Base-by-base conservation (phyloP, 2,888 invertebrate species). In the Apocheima hispidaria region DNA sequence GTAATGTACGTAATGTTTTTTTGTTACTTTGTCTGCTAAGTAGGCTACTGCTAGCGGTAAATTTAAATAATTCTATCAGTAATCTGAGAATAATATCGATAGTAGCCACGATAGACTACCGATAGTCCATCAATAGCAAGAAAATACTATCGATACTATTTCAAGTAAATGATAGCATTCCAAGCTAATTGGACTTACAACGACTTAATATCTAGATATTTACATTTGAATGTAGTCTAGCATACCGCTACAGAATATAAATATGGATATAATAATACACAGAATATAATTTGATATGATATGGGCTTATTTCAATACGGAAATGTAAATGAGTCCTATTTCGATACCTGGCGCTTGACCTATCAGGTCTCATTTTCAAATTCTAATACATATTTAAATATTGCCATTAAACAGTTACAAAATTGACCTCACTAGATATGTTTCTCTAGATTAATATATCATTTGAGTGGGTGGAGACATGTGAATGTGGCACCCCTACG, bases 261-360 rank as follows among this genome's bases (percentile, higher is more conserved):
- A 38, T 10, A 10, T 21, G 12, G 2, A 23, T 21, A 20, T n/a
- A n/a, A n/a, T n/a, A n/a, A n/a, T n/a, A 21, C 9, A 14, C 14
- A 6, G 5, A 9, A 2, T 16, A 44, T 4, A 44, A 16, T 43
- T 10, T 26, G 7, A 26, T 16, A 14, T 14, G 0, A 6, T 16
- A 43, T 43, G 14, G 23, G 26, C 26, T 44, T 26, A 48, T 48
- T 41, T n/a, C 36, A 50, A 58, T 30, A 28, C 43, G 57, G 51
- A 58, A 58, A 58, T 58, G 57, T 44, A 50, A 58, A 58, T 50
- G 4, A 30, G 20, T 23, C 35, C 50, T 58, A 58, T 58, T 58
- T 58, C 51, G 18, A 58, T 44, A 48, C n/a, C 41, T 56, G 43
- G 50, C 57, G 35, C 41, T 51, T 58, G 57, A 58, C 33, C 50